A percentile compares a stretch with the other conserved stretches of the same genome.
These are phyloP conservation scores for Ashinkailepas kermadecensis DNA, from an alignment of 2,888 invertebrate species.

Conservation along the genomic window DNA sequence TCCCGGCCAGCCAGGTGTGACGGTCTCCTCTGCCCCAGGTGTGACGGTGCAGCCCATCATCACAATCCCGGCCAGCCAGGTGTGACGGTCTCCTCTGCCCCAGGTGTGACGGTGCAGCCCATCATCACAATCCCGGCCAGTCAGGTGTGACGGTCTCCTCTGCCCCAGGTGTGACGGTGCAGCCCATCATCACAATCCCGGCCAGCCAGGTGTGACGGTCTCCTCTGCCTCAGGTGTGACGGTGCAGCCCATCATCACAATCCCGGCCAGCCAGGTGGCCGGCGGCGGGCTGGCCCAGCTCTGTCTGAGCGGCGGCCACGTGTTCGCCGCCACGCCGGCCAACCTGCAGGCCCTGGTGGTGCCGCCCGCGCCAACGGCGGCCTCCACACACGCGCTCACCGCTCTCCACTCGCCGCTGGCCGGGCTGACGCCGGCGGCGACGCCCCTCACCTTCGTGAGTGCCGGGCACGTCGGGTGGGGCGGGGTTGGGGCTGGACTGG, in stretches of 20 bases:
- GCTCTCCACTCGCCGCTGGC: constrained; percentile 27
- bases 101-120: constrained; percentile 76
- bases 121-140: constrained; percentile 86
- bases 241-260: constrained; percentile 90
- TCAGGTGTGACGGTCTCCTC: neutral
- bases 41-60: constrained; percentile 91
- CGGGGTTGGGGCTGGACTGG: no score
- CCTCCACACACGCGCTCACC: constrained; percentile 24
- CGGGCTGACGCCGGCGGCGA: constrained; percentile 27
- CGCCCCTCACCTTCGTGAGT: constrained; percentile 30
- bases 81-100: no score
- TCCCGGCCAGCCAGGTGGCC: constrained; percentile 60
- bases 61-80: no score
- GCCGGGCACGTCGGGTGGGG: no score
- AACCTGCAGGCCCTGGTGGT: constrained; percentile 44
- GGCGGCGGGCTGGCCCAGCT: constrained; percentile 44
- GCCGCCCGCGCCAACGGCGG: neutral
- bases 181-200: no score
- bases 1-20: no score
- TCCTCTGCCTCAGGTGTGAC: constrained; percentile 64
- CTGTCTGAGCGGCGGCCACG: constrained; percentile 75
- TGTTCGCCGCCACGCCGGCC: constrained; percentile 72
- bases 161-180: no score
- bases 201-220: neutral
- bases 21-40: no score